Evolutionary conservation across 2,113 vertebrate genomes (phyloP).

Genomic region (Grantiella picta): DNA sequence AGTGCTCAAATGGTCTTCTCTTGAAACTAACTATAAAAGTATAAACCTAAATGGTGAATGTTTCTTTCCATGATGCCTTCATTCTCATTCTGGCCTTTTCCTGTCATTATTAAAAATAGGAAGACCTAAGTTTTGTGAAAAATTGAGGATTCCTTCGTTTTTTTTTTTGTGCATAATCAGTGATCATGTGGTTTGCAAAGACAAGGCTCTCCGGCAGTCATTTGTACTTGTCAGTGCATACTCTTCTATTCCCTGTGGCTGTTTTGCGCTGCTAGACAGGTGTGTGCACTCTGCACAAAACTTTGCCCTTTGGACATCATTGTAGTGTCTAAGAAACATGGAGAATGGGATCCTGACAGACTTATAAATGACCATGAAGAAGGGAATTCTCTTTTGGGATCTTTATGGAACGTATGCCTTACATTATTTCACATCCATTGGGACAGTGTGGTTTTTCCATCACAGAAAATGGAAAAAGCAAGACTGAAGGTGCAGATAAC

Average conservation of each 20-base stretch:
- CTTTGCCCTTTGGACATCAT: constrained; percentile 48
- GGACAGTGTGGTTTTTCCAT: background rate
- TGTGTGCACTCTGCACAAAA: constrained; percentile 37
- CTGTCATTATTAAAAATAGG: background rate
- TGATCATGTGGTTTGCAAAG: background rate
- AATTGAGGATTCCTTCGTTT: background rate
- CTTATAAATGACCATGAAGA: constrained; percentile 24
- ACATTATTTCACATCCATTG: background rate
- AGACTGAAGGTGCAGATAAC: background rate
- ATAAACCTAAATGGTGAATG: background rate
- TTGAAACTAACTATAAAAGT: background rate
- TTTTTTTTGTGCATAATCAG: background rate
- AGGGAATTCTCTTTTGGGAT: background rate
- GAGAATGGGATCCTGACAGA: constrained; percentile 20
- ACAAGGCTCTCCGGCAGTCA: background rate
- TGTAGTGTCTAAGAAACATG: constrained; percentile 20
- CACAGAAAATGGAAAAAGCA: background rate
- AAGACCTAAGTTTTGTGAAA: background rate
- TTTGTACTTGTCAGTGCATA: constrained; percentile 54
- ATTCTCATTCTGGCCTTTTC: background rate
- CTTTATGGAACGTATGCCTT: background rate
- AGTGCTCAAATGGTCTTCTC: background rate
- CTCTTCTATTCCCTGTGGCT: constrained; percentile 33
- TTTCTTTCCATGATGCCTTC: background rate
- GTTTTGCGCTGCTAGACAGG: constrained; percentile 45